These are phyloP conservation scores for Nycticorax nycticorax DNA, from an alignment of 2,113 vertebrate species.

Conservation along the genomic window DNA sequence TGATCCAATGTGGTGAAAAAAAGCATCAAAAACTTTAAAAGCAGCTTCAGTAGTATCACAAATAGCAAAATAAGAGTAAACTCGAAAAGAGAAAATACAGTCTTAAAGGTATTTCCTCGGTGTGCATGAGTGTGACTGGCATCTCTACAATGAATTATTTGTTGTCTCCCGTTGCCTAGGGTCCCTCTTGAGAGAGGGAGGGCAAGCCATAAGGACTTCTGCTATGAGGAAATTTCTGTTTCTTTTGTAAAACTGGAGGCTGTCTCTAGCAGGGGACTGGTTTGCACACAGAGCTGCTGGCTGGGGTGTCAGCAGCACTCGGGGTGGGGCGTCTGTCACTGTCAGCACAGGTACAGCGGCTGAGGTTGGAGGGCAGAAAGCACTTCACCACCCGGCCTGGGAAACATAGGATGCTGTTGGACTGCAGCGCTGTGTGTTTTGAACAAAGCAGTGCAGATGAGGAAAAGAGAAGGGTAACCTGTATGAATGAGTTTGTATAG, in stretches of 20 bases:
- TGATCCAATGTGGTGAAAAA: neutral
- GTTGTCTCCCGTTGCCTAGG: neutral
- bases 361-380: no score
- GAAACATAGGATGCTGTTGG: neutral
- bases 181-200: neutral
- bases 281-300: neutral
- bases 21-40: neutral
- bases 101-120: neutral
- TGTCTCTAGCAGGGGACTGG: neutral
- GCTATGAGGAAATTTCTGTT: accelerated
- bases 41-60: neutral
- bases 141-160: neutral
- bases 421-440: neutral
- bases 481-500: neutral
- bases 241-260: neutral
- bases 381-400: no score
- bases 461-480: neutral
- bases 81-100: neutral
- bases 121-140: neutral
- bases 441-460: neutral
- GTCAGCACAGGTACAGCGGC: neutral
- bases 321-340: no score
- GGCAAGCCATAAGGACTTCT: neutral
- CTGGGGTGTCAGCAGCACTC: neutral
- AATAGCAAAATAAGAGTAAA: neutral